These are phyloP conservation scores for Casuarius casuarius DNA, from an alignment of 2,113 vertebrate genomes.

Conservation along the genomic window DNA sequence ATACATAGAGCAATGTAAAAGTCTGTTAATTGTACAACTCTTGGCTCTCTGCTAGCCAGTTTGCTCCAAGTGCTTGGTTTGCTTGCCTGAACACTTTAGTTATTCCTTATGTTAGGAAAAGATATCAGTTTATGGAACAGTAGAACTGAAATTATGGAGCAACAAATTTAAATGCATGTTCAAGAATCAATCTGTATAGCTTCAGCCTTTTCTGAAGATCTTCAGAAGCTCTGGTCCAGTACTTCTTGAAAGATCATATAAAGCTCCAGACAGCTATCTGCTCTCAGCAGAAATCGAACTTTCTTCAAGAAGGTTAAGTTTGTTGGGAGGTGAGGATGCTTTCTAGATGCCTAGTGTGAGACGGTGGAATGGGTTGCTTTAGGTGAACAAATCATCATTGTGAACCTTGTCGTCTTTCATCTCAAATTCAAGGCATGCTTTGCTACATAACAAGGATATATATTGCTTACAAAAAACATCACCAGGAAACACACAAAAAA, in stretches of 20 bases:
- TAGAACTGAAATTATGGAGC: background rate
- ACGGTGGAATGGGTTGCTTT: background rate
- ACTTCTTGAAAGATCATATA: background rate
- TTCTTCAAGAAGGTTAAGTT: background rate
- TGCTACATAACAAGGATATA: background rate
- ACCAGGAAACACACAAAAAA: accelerated
- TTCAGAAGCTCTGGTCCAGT: background rate
- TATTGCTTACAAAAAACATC: background rate
- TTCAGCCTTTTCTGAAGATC: background rate
- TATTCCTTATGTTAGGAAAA: background rate
- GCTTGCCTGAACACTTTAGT: background rate
- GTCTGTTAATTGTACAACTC: background rate
- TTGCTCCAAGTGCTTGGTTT: background rate
- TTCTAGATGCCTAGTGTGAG: background rate
- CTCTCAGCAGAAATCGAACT: background rate
- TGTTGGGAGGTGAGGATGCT: background rate
- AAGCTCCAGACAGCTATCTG: background rate
- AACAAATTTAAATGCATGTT: background rate
- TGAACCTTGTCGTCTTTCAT: background rate
- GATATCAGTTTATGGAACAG: background rate
- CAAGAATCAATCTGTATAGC: background rate
- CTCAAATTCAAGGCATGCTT: background rate
- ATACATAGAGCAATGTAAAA: background rate
- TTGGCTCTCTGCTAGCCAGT: background rate
- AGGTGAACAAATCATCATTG: background rate